Base-by-base conservation (phyloP, 2,888 invertebrate genomes). In the Chymomyza procnemis region DNA sequence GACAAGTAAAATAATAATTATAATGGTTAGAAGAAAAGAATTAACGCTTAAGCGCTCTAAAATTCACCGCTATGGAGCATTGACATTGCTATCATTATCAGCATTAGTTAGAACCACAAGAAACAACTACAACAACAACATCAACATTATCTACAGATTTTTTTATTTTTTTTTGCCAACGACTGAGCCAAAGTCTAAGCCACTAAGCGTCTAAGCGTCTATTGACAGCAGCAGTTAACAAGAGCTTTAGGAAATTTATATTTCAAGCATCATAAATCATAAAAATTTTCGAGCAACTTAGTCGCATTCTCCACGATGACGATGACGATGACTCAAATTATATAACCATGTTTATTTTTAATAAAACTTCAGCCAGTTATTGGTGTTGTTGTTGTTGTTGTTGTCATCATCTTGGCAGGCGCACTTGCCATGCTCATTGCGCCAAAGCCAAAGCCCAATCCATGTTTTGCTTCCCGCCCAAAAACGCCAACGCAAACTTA, bases 201-300 rank as follows among this genome's bases (percentile, higher is more conserved):
- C 12, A 41, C 34, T 41, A 41, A 41, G 34, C 34, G 34, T 41
- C 34, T 68, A 71, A 73, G 68, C 73, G 69, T 82, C 76, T 84
- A 86, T 83, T 83, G 83, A 83, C 83, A 84, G 85, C 72, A 67
- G 83, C 80, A 80, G 81, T 80, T 85, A 84, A 77, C 82, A 72
- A 80, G 74, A 75, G 78, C 73, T 86, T 81, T 72, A 71, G 66
- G 72, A 81, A 82, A 81, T 75, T 86, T 83, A 83, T 83, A 82
- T 84, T 84, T 86, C 83, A 83, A 84, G 83, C 83, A 84, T 86
- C 83, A 83, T 83, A 83, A 83, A 83, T 86, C 83, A 85, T 69
- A 64, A 65, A 63, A 62, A n/a, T n/a, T 57, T 50, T 50, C 19
- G 18, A 50, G 34, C 57, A 58, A 50, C 50, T 50, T 8, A 50